Evolutionary conservation across 2,113 vertebrate genomes (phyloP), one percentile per base, ranked within the genome.

Genomic region (Xyliphius kryptos): DNA sequence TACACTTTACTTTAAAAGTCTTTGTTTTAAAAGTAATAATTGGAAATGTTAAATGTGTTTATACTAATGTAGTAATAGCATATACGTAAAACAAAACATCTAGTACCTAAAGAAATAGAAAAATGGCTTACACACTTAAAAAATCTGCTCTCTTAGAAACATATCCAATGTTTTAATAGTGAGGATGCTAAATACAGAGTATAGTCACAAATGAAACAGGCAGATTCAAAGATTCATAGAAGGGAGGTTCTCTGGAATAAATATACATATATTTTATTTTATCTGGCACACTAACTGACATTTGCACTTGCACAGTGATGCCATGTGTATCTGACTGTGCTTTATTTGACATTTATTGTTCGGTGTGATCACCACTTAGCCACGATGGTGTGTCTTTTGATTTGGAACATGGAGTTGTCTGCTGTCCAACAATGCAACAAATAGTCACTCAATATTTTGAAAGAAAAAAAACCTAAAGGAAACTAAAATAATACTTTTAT

Each of bases 311-410:
- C 62, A 21, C 22, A 56, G 13, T 9, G 13, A 48, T 49, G 54
- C 32, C 54, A 50, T 50, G 19, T 21, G 19, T 17, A 22, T 49
- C 54, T 13, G 53, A 19, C 53, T 38, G 6, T 21, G 53, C 53
- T 64, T 49, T 49, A 66, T 66, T 57, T 66, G 63, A 57, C 54
- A 41, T 49, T 56, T 49, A 49, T 56, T 22, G 63, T 48, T 48
- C 48, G 19, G 17, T 20, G 41, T 54, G 52, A 48, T 64, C 52
- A 49, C 54, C 53, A 56, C 44, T 66, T 66, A 41, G 63, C 44
- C 38, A 16, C 40, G 32, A 37, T 22, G 43, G 48, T 22, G n/a
- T 44, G 21, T 56, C 32, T 26, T 48, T 57, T n/a, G 46, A 57
- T 16, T 13, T 26, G 48, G 44, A 56, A 36, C 8, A 12, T 19